phyloP scores from a whole-genome alignment of 2,797 vertebrate genomes.

The Phalloptychus januarius region DNA sequence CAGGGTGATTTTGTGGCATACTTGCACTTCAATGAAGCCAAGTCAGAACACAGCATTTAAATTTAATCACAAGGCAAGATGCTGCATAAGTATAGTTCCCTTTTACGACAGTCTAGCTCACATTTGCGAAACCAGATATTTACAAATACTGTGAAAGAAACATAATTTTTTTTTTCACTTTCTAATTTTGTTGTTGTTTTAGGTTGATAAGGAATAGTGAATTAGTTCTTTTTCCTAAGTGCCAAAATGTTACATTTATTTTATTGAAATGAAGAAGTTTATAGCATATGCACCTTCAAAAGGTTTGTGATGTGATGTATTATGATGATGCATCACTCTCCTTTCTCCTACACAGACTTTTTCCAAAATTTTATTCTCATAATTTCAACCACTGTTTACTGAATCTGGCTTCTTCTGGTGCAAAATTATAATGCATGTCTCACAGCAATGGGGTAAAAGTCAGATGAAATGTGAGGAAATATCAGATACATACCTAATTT shows the following conservation, averaged over 20 bases:
- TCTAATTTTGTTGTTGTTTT: not conserved
- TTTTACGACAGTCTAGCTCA: not conserved
- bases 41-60: conserved; percentile 15
- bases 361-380: too few species aligned
- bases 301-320: too few species aligned
- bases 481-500: too few species aligned
- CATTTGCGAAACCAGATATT: not conserved
- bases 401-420: too few species aligned
- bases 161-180: not conserved
- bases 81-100: conserved; percentile 7
- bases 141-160: not conserved
- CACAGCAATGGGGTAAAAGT: too few species aligned
- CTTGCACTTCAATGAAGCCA: not conserved
- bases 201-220: not conserved
- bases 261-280: not conserved
- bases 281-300: not conserved
- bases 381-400: too few species aligned
- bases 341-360: too few species aligned
- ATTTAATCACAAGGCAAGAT: conserved; percentile 26
- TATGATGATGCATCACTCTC: too few species aligned
- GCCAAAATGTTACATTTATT: not conserved
- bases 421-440: too few species aligned
- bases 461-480: too few species aligned
- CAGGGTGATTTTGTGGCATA: not conserved
- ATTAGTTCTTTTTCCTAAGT: not conserved